Conservation (phyloP, 2,797 vertebrate species). For the Halcyon leucocephala region DNA sequence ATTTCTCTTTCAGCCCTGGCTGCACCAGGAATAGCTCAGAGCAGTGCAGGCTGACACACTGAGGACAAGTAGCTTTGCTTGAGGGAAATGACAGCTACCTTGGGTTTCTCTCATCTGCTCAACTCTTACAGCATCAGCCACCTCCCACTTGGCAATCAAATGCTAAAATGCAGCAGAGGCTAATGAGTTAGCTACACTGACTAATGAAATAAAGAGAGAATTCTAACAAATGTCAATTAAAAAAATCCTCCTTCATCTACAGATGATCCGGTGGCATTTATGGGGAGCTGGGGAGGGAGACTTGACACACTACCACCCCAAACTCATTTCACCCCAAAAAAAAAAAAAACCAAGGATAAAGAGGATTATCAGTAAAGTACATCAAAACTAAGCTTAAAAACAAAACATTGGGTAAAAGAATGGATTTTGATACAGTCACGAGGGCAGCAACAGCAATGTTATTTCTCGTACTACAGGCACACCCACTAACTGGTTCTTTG, state of each 20-base stretch:
- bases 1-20: background rate
- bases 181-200: background rate
- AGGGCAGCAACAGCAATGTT: background rate
- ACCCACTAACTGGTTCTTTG: background rate
- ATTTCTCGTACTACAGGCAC: background rate
- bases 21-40: background rate
- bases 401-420: background rate
- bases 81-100: background rate
- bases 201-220: background rate
- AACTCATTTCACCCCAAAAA: background rate
- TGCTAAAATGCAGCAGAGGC: background rate
- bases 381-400: background rate
- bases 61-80: background rate
- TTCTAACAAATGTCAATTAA: background rate
- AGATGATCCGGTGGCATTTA: background rate
- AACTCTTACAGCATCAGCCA: background rate
- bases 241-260: background rate
- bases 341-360: background rate
- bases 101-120: background rate
- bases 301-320: background rate
- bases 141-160: background rate
- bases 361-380: background rate
- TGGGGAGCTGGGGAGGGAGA: background rate
- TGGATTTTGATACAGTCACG: background rate
- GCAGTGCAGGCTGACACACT: background rate